phyloP scores from a whole-genome alignment of 2,113 vertebrate genomes.

The Anarrhichthys ocellatus region DNA sequence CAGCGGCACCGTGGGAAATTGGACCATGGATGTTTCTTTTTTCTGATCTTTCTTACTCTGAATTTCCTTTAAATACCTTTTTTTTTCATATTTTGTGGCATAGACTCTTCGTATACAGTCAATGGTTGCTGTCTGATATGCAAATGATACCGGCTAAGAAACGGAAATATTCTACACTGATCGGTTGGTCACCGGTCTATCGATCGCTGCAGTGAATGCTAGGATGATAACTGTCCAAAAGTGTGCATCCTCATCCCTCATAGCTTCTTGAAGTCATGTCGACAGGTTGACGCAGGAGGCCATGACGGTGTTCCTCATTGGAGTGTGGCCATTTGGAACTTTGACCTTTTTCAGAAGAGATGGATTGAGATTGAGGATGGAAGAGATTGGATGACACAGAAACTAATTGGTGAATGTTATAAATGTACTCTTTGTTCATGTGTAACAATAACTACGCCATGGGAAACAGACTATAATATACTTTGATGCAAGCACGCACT shows the following conservation, averaged over 20 bases:
- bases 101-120: background rate
- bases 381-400: background rate
- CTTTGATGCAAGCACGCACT: background rate
- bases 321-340: background rate
- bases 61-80: background rate
- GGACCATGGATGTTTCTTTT: background rate
- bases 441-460: slow-evolving; percentile 7
- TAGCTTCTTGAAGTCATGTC: background rate
- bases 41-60: background rate
- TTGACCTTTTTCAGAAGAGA: background rate
- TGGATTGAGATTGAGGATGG: background rate
- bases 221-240: background rate
- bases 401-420: slow-evolving; percentile 3
- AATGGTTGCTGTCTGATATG: no score
- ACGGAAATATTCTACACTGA: no score
- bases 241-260: background rate
- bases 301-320: background rate
- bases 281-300: background rate
- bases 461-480: background rate
- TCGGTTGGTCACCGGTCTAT: no score
- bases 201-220: background rate
- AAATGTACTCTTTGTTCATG: background rate
- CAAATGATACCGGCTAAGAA: no score
- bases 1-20: background rate
- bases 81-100: background rate